Evolutionary conservation across 2,797 vertebrate species (phyloP).

Genomic region (Danio albolineatus): DNA sequence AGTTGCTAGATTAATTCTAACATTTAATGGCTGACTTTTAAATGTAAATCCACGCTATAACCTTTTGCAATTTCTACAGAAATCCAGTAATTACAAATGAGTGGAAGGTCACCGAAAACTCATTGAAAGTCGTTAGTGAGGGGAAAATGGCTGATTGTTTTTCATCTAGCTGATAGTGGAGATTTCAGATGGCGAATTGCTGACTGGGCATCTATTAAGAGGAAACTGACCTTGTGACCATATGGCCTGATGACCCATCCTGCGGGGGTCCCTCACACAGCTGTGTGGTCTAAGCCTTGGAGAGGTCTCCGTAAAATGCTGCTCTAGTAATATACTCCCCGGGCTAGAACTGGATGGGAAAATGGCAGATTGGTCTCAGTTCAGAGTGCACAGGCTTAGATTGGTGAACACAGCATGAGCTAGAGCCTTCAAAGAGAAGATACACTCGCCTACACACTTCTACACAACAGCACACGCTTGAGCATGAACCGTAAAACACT

Average conservation of each 20-base stretch:
- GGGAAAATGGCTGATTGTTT: neutral
- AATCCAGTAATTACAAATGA: neutral
- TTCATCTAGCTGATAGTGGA: neutral
- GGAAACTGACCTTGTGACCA: conserved; percentile 26
- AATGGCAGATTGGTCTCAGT: conserved; percentile 26
- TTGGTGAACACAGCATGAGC: conserved; percentile 8
- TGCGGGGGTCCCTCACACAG: neutral
- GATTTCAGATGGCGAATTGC: conserved; percentile 17
- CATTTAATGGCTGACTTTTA: neutral
- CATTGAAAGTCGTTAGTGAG: neutral
- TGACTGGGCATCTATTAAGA: conserved; percentile 9
- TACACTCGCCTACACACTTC: neutral
- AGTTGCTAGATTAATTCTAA: neutral
- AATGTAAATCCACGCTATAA: neutral
- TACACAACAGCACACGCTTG: neutral
- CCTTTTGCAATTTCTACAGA: neutral
- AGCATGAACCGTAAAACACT: neutral
- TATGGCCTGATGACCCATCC: conserved; percentile 5
- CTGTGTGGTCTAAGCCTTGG: conserved; percentile 33
- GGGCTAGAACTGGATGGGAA: neutral
- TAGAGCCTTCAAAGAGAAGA: conserved; percentile 3
- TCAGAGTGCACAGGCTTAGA: conserved; percentile 17
- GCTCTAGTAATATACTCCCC: conserved; percentile 19
- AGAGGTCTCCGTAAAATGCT: conserved; percentile 24
- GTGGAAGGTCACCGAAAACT: neutral